These are phyloP conservation scores for Falco columbarius DNA, from an alignment of 2,797 vertebrate species.

Conservation along the genomic window DNA sequence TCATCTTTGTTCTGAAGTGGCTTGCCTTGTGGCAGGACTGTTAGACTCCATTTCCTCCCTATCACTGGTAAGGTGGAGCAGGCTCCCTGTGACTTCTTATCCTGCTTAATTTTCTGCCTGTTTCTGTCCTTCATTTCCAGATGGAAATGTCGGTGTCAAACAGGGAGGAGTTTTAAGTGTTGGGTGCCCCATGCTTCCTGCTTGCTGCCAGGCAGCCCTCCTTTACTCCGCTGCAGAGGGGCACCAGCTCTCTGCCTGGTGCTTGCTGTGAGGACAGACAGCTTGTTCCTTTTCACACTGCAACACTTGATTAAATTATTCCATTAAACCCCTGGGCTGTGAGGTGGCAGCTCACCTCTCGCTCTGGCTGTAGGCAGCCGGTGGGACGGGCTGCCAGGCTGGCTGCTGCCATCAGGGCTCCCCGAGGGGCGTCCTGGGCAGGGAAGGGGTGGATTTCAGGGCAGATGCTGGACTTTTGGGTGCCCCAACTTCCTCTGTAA, in stretches of 20 bases:
- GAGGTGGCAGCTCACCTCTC: background rate
- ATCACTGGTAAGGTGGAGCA: background rate
- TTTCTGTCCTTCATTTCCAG: background rate
- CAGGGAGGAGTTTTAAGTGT: accelerated
- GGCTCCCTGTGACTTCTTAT: background rate
- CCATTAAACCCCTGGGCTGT: background rate
- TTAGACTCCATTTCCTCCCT: background rate
- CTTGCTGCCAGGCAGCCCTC: background rate
- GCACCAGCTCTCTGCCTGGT: background rate
- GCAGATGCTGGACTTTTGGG: background rate
- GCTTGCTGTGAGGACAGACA: background rate
- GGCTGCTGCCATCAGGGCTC: background rate
- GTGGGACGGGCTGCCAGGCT: background rate
- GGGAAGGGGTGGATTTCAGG: background rate
- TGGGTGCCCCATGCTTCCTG: background rate
- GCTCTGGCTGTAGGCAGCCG: background rate
- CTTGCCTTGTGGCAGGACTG: background rate
- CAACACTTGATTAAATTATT: background rate
- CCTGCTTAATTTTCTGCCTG: background rate
- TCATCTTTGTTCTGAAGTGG: background rate
- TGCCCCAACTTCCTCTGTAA: background rate
- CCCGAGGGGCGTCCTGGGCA: background rate
- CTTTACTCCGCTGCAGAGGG: background rate
- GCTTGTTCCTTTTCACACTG: background rate
- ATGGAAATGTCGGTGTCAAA: background rate